Base-by-base conservation (phyloP, 2,113 vertebrate species). In the Clarias gariepinus region DNA sequence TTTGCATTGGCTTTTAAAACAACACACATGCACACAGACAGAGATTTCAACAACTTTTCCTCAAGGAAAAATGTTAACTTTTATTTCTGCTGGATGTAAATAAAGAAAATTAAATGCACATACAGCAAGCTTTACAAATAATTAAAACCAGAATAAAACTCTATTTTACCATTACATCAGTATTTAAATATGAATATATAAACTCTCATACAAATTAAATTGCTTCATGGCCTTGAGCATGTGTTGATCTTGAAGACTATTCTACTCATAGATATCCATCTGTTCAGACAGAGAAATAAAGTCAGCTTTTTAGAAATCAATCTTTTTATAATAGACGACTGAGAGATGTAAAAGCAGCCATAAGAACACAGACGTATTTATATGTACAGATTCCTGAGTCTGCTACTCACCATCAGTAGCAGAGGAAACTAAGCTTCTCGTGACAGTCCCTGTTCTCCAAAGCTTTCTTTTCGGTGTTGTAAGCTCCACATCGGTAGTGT, bases 381-480 rank as follows among this genome's bases (percentile, higher is more conserved):
- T 19, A 73, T 47, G 71, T 36, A 74, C 7, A 74, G 19, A 74
- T 47, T 73, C 30, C 33, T 41, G 69, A 41, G 47, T 13, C 21
- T 74, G 12, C 36, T 25, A 47, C 82, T 60, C 52, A 60, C 82
- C 55, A 81, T 76, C 4, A 25, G 80, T 82, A 76, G 77, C 92
- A 94, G 60, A 91, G 52, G 80, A 92, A 93, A 82, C 89, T 89
- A 2, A 91, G 86, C 80, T 84, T 89, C 53, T 91, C 87, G 3
- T 25, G 53, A 84, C 94, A 93, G 86, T 92, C 85, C 88, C 86
- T 76, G 80, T 66, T 89, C 8, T 81, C 84, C 90, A 68, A 64
- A 4, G 11, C 30, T 11, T 19, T 0, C 6, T 5, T 82, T 19
- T 10, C 2, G 3, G 74, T n/a, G 68, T 83, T 91, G 19, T 85